Evolutionary conservation across 2,888 invertebrate species (phyloP).

Genomic region (Zeuzera pyrina): DNA sequence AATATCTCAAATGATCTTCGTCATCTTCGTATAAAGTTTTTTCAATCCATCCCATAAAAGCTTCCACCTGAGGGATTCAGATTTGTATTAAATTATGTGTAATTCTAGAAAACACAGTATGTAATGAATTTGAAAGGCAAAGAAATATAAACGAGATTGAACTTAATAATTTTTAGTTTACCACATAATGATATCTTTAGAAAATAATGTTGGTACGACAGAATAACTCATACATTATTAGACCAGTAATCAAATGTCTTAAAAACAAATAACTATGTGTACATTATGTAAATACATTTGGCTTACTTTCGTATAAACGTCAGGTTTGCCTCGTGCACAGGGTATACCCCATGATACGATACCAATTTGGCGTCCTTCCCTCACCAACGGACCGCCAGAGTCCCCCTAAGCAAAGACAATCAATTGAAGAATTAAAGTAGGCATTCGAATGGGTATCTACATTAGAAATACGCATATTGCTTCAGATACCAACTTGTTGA

Average conservation of each 20-base stretch:
- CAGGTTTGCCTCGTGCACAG: slow-evolving; percentile 64
- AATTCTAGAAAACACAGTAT: no score
- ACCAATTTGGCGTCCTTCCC: slow-evolving; percentile 61
- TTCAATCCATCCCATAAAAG: slow-evolving; percentile 62
- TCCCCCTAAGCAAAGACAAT: no score
- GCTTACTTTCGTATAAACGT: slow-evolving; percentile 58
- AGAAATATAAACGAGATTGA: not conserved
- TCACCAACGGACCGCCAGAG: slow-evolving; percentile 66
- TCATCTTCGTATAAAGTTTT: slow-evolving; percentile 54
- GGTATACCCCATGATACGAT: slow-evolving; percentile 68
- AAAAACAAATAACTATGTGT: no score
- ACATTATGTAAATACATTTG: not conserved
- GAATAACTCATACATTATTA: no score
- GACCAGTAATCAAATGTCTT: no score
- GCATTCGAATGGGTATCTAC: no score
- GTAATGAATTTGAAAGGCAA: not conserved
- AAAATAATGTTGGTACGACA: not conserved
- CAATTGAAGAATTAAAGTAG: no score
- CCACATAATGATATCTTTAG: not conserved
- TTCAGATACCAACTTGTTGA: no score
- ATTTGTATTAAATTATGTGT: no score
- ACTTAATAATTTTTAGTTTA: not conserved
- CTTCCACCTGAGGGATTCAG: slow-evolving; percentile 60
- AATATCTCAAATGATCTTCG: slow-evolving; percentile 42
- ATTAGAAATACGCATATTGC: no score